Conservation (phyloP, 2,113 vertebrate species). For the Chaetodon trifascialis region DNA sequence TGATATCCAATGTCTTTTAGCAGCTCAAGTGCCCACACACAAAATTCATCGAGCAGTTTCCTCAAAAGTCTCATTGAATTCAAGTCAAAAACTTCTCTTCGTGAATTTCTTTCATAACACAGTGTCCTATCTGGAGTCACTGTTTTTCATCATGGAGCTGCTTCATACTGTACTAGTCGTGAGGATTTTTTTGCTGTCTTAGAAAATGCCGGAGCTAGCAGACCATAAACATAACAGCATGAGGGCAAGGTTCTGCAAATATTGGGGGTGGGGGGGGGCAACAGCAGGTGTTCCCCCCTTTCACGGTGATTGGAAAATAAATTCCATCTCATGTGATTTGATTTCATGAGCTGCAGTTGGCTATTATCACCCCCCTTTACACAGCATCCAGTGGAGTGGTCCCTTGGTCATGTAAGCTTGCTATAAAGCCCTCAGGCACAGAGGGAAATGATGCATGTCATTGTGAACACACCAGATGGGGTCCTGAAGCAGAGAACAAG, state of each 20-base stretch:
- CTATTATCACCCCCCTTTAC: slow-evolving; percentile 41
- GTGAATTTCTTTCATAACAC: neutral
- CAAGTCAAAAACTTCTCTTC: neutral
- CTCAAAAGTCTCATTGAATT: neutral
- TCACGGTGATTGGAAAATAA: slow-evolving; percentile 69
- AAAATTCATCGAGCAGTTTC: neutral
- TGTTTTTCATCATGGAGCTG: neutral
- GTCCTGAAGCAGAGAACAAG: slow-evolving; percentile 53
- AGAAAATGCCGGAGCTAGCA: slow-evolving; percentile 39
- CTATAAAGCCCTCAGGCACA: slow-evolving; percentile 58
- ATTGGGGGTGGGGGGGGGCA: slow-evolving; percentile 18
- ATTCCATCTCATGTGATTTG: slow-evolving; percentile 70
- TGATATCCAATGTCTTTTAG: neutral
- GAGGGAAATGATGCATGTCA: slow-evolving; percentile 78
- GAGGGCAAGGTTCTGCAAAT: slow-evolving; percentile 42
- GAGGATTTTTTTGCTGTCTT: slow-evolving; percentile 10
- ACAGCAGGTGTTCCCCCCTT: slow-evolving; percentile 68
- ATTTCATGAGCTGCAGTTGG: slow-evolving; percentile 54
- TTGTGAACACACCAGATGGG: slow-evolving; percentile 82
- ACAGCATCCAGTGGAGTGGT: slow-evolving; percentile 58
- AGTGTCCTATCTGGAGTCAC: neutral
- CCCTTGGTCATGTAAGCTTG: slow-evolving; percentile 42
- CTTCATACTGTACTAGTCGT: neutral
- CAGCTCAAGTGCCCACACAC: neutral
- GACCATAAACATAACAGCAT: slow-evolving; percentile 44